phyloP scores from a whole-genome alignment of 2,888 invertebrate genomes.

The Mythimna lalbum region DNA sequence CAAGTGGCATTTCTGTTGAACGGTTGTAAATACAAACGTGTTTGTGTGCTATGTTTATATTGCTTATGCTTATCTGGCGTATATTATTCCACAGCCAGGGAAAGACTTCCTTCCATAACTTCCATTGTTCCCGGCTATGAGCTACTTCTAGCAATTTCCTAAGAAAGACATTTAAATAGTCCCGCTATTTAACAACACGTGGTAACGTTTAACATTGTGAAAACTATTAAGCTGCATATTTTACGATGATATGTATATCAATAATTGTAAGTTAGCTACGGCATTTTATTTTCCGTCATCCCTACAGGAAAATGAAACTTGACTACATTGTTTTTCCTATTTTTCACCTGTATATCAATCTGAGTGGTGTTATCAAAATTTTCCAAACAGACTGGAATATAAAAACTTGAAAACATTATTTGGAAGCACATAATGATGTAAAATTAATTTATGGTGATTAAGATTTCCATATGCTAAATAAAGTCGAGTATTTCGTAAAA shows the following conservation, averaged over 20 bases:
- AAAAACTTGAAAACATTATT: neutral
- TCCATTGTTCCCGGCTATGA: too few species aligned
- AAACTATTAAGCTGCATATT: constrained; percentile 18
- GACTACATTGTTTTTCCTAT: neutral
- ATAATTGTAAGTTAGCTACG: neutral
- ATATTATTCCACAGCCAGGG: too few species aligned
- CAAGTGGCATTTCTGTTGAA: constrained; percentile 28
- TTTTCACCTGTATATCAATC: neutral
- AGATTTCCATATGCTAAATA: constrained; percentile 12
- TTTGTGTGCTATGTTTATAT: constrained; percentile 3
- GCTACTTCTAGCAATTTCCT: too few species aligned
- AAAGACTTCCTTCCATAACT: too few species aligned
- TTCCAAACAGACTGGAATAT: constrained; percentile 2
- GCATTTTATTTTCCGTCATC: constrained; percentile 3
- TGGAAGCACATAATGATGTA: neutral
- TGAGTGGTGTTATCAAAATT: neutral
- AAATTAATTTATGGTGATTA: constrained; percentile 32
- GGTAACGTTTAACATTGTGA: constrained; percentile 11
- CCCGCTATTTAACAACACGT: too few species aligned
- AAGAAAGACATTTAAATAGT: too few species aligned
- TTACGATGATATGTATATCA: neutral
- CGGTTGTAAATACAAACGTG: constrained; percentile 45
- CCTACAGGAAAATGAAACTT: too few species aligned
- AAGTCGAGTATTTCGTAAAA: constrained; percentile 34
- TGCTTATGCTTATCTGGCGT: too few species aligned